Conservation (phyloP, 1,140 invertebrate genomes). For the Brachionus manjavacas region DNA sequence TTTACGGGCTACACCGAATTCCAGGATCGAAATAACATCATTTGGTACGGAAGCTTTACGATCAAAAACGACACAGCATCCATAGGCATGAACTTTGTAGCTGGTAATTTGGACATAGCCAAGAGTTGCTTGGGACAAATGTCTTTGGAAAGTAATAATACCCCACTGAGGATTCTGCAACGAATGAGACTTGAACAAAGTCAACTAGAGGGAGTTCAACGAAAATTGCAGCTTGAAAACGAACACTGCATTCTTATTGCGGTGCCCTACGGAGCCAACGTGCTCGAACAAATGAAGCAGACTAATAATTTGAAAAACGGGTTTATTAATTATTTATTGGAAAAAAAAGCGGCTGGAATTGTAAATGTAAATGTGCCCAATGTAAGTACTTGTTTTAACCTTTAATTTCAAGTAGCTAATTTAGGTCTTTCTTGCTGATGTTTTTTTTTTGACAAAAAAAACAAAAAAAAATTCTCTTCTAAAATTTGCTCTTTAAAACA, state of each 20-base stretch:
- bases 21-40: slow-evolving; percentile 56
- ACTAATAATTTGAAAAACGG: slow-evolving; percentile 77
- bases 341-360: slow-evolving; percentile 88
- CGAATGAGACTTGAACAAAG: slow-evolving; percentile 84
- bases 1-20: slow-evolving; percentile 30
- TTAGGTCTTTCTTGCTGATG: neutral
- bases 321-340: slow-evolving; percentile 86
- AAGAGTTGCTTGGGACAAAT: slow-evolving; percentile 40
- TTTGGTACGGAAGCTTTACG: slow-evolving; percentile 86
- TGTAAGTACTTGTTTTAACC: slow-evolving; percentile 37
- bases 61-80: slow-evolving; percentile 87
- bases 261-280: slow-evolving; percentile 80
- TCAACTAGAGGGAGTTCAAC: slow-evolving; percentile 76
- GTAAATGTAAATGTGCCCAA: slow-evolving; percentile 75
- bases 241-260: slow-evolving; percentile 88
- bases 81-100: slow-evolving; percentile 94
- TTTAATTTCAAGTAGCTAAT: neutral
- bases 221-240: slow-evolving; percentile 67
- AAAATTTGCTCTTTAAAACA: neutral
- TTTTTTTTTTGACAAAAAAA: neutral
- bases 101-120: slow-evolving; percentile 65
- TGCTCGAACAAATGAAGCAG: slow-evolving; percentile 81
- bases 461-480: neutral
- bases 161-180: slow-evolving; percentile 70
- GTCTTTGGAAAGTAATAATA: neutral